Conservation (phyloP, 2,113 vertebrate genomes). For the Sprattus sprattus region DNA sequence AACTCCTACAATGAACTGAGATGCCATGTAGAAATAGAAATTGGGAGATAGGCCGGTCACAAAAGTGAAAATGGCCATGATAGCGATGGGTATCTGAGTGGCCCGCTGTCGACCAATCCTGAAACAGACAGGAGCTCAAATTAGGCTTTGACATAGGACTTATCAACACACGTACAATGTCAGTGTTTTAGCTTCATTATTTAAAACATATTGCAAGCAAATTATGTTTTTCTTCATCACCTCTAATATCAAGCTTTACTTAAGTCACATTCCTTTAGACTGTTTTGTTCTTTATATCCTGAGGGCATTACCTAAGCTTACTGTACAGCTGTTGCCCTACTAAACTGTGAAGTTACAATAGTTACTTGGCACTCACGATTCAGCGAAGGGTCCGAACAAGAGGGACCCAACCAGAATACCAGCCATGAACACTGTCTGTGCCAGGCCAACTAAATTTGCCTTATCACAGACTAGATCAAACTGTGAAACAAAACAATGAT, state of each 20-base stretch:
- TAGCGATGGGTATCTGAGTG: conserved; percentile 53
- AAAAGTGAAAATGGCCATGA: conserved; percentile 51
- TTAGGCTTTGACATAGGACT: neutral
- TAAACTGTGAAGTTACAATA: conserved; percentile 4
- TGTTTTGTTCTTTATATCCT: neutral
- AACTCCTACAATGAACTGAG: conserved; percentile 58
- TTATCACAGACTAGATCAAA: conserved; percentile 65
- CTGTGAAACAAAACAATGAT: conserved; percentile 39
- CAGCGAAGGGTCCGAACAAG: conserved; percentile 65
- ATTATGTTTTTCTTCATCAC: neutral
- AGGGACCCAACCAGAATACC: conserved; percentile 59
- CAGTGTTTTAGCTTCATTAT: neutral
- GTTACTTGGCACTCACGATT: conserved; percentile 56
- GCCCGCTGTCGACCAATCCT: conserved; percentile 65
- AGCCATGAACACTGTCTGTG: conserved; percentile 57
- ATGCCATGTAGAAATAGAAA: conserved; percentile 52
- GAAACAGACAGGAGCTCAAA: neutral
- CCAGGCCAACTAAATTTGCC: conserved; percentile 50
- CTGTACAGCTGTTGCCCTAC: neutral
- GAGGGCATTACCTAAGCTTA: neutral
- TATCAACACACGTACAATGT: neutral
- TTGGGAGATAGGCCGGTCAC: conserved; percentile 56
- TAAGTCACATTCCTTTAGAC: neutral
- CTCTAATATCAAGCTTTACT: neutral
- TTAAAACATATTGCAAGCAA: neutral